Percentiles rank a stretch among this genome's conserved stretches.
Evolutionary conservation across 2,113 vertebrate genomes (phyloP).

Genomic region (Rhynchopsitta pachyrhyncha): DNA sequence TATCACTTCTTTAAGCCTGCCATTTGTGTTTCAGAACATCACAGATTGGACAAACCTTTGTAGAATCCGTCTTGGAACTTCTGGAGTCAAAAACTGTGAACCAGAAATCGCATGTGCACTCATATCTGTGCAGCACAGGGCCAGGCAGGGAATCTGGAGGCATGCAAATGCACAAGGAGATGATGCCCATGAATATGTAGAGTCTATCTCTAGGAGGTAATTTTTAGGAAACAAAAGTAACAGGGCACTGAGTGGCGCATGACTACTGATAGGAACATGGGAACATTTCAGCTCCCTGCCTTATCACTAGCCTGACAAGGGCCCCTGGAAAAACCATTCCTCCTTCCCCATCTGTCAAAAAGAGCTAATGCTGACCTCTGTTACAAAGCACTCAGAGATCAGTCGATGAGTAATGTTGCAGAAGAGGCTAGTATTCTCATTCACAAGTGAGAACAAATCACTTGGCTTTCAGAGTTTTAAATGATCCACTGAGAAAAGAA

Average conservation of each 20-base stretch:
- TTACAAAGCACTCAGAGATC: background rate
- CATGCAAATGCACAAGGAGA: rapidly evolving
- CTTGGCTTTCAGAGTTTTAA: background rate
- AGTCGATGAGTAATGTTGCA: background rate
- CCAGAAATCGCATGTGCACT: background rate
- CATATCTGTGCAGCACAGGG: rapidly evolving
- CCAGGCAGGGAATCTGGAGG: background rate
- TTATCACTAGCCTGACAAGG: background rate
- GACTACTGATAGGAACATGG: background rate
- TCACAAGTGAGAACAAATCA: background rate
- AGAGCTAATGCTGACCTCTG: background rate
- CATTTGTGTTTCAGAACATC: background rate
- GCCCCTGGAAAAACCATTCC: background rate
- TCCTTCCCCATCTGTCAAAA: background rate
- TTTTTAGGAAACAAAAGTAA: background rate
- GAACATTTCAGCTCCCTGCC: background rate
- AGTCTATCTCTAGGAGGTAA: background rate
- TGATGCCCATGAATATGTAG: background rate
- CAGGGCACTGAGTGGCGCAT: background rate
- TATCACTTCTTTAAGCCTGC: background rate
- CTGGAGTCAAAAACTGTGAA: background rate
- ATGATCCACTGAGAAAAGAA: background rate
- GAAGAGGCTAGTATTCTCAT: background rate
- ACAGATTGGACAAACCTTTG: background rate
- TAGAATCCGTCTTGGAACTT: background rate